Base-by-base conservation (phyloP, 2,797 vertebrate genomes). In the Phoebastria nigripes region DNA sequence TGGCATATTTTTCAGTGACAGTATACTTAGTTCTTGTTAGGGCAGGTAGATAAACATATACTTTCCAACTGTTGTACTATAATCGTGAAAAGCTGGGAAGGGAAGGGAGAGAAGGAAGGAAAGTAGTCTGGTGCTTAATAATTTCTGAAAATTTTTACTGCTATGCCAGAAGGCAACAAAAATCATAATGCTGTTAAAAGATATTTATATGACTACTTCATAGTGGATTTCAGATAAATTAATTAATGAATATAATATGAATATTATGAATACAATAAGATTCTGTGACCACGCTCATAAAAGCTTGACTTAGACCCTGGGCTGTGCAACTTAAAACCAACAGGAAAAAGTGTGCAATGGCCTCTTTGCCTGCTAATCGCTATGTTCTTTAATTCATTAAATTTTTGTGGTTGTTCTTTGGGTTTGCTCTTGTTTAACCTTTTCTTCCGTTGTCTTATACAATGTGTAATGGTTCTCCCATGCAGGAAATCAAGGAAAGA, bases 401-500 rank as follows among this genome's bases (percentile, higher is more conserved):
- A 21, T 37, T 58, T 82, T 82, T 83, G 37, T 72, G 52, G 19
- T 2, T 14, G n/a, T 70, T 70, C 65, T 82, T 10, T 1, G 15
- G 31, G 19, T 49, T 89, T 92, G 44, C 37, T 76, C 17, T 63
- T 52, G 6, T 61, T 87, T 46, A 66, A 54, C 20, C 12, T 55
- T 76, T 62, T 86, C 31, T 41, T 29, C 24, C 66, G 72, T 49
- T 87, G 44, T 73, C 47, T 90, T 26, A 66, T 6, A 19, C 46
- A 18, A 70, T 39, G 15, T 86, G 10, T 87, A 55, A 90, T 80
- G 82, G 8, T 90, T 95, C 84, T 97, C 41, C 76, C 56, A 25
- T 86, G 87, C 93, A 98, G 98, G 98, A 98, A 96, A 96, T 97
- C 78, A 98, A 97, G 93, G 98, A 98, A 63, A 98, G 98, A 89